A percentile compares a stretch with the other conserved stretches of the same genome.
Conservation (phyloP, 2,797 vertebrate species). For the Acrossocheilus wenchowensis region DNA sequence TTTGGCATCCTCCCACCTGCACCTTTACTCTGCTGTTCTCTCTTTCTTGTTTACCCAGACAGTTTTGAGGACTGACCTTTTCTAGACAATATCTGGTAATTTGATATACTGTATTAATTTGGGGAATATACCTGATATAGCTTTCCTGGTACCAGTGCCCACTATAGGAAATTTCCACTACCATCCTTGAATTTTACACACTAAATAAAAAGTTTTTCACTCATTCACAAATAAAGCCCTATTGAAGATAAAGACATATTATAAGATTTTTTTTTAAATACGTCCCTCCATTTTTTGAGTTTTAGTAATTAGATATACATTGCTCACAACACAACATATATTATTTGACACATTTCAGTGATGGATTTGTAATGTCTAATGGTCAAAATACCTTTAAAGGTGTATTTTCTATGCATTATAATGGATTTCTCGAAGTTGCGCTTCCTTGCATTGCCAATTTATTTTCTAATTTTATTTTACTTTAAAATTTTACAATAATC, state of each 20-base stretch:
- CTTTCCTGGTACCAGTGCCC: conserved; percentile 13
- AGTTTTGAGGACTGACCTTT: background rate
- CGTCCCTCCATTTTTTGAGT: background rate
- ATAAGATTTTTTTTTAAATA: background rate
- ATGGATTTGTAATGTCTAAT: conserved; percentile 1
- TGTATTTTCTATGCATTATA: background rate
- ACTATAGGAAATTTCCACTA: background rate
- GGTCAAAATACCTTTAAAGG: background rate
- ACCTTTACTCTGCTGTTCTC: background rate
- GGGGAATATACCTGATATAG: background rate
- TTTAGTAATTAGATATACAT: background rate
- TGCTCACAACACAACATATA: background rate
- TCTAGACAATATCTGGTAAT: conserved; percentile 17
- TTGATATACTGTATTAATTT: conserved; percentile 1
- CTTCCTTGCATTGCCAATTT: background rate
- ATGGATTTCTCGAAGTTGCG: background rate
- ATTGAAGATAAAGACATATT: background rate
- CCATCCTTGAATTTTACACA: background rate
- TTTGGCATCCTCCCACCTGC: background rate
- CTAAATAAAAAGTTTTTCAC: background rate
- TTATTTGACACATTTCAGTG: background rate
- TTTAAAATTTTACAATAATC: background rate
- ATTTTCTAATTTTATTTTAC: background rate
- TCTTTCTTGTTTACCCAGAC: conserved; percentile 18
- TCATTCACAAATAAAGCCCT: background rate